Base-by-base conservation (phyloP, 2,797 vertebrate species). In the Anguilla anguilla region DNA sequence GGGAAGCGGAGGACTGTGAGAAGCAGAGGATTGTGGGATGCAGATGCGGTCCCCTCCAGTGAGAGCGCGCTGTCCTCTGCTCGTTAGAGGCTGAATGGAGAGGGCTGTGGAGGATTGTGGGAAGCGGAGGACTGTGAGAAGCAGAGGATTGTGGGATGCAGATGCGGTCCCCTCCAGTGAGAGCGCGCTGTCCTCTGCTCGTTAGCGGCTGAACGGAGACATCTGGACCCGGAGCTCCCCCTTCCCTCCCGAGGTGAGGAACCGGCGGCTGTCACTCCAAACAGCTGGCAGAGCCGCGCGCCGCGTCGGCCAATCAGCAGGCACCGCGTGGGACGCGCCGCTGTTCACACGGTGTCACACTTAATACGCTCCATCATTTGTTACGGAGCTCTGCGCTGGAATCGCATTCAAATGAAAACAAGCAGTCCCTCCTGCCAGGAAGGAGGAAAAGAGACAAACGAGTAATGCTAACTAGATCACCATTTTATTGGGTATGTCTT, bases 291-390 rank as follows among this genome's bases (percentile, higher is more conserved):
- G 25, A 72, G 64, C 67, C 49, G 9, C 17, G 46, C 43, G 9
- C 85, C 53, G 43, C 46, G 22, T 19, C 25, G 6, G 85, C 67
- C 49, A 72, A n/a, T 51, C 79, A 28, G 49, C 43, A 49, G 31
- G 22, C 67, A 15, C 46, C 43, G 77, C 15, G 77, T 46, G 43
- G 74, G 57, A 83, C 25, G 22, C 28, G 86, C 79, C 51, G 57
- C 43, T 87, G 43, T 87, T 87, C 83, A 83, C 67, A 83, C 55
- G 46, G 93, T 94, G 94, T 94, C 94, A 95, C 94, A 93, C 93
- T 95, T 88, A 94, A 94, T 95, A 95, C 93, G 94, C 92, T 95
- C 94, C 95, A 94, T 93, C 93, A 94, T 94, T 93, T 93, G 93
- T 93, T 95, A 95, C 91, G 94, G 94, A 93, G 94, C 93, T 93